These are phyloP conservation scores for Netelia inedita DNA, from an alignment of 2,888 invertebrate genomes.

Conservation along the genomic window DNA sequence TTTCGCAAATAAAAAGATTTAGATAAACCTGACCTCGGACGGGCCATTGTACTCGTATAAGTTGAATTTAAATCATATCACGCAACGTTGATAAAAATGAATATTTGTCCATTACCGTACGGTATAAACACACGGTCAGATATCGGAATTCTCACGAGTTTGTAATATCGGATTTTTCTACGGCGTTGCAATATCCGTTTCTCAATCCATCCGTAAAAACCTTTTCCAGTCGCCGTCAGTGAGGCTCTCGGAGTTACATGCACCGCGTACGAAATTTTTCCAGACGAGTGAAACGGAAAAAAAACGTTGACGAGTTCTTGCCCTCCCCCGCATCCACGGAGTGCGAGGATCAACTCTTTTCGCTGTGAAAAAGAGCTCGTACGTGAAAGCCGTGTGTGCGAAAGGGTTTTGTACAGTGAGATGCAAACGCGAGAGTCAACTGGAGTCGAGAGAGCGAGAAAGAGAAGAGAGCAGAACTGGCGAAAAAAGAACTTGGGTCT, in stretches of 20 bases:
- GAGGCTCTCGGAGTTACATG: slow-evolving; percentile 32
- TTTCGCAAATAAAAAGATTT: too few relatives aligned
- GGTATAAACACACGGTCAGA: background rate
- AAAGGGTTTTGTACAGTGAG: background rate
- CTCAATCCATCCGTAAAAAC: slow-evolving; percentile 44
- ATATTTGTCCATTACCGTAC: background rate
- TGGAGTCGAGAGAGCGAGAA: background rate
- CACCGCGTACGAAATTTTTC: slow-evolving; percentile 48
- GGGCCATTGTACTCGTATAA: too few relatives aligned
- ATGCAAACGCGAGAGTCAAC: background rate
- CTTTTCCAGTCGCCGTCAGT: slow-evolving; percentile 13
- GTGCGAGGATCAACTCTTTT: slow-evolving; percentile 49
- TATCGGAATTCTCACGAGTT: slow-evolving; percentile 48
- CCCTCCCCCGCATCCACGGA: slow-evolving; percentile 8
- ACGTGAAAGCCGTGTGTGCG: slow-evolving; percentile 10
- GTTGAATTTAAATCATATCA: background rate
- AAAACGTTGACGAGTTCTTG: slow-evolving; percentile 51
- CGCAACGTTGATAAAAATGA: slow-evolving; percentile 19
- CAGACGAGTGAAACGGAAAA: slow-evolving; percentile 49
- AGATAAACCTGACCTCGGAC: too few relatives aligned
- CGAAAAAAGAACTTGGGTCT: too few relatives aligned
- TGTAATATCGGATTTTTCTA: slow-evolving; percentile 56
- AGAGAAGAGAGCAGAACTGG: background rate
- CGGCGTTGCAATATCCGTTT: slow-evolving; percentile 45
- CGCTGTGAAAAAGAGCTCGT: slow-evolving; percentile 42